Evolutionary conservation across 2,888 invertebrate genomes (phyloP).

Genomic region (Lissonota sp.): DNA sequence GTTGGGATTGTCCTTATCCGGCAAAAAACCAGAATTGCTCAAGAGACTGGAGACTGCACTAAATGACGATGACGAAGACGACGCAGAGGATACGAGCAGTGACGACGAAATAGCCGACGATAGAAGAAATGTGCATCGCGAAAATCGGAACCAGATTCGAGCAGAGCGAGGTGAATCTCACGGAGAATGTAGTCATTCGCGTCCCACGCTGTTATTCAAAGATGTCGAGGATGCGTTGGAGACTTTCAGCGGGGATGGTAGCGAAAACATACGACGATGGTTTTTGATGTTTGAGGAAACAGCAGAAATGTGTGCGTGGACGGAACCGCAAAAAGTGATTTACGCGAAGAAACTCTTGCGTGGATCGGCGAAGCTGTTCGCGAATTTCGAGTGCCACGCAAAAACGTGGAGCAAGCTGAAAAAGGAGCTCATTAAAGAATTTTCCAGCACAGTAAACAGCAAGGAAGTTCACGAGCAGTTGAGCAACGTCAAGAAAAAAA

Average conservation of each 20-base stretch:
- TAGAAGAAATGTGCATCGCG: neutral
- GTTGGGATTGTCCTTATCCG: neutral
- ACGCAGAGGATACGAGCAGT: neutral
- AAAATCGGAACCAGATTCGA: neutral
- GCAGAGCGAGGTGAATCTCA: neutral
- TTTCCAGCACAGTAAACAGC: neutral
- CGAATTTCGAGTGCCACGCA: too few species aligned
- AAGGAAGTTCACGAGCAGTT: neutral
- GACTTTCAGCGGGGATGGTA: too few species aligned
- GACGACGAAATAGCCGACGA: neutral
- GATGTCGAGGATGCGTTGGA: too few species aligned
- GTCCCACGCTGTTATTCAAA: too few species aligned
- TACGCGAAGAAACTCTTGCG: too few species aligned
- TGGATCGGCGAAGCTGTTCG: too few species aligned
- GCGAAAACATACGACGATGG: too few species aligned
- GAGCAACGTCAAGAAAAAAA: neutral
- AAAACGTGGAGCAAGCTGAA: neutral
- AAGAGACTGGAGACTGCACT: neutral
- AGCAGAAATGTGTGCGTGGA: too few species aligned
- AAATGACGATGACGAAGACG: neutral
- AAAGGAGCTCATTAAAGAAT: neutral
- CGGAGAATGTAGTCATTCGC: too few species aligned
- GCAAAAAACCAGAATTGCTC: neutral
- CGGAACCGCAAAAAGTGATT: too few species aligned
- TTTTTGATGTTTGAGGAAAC: too few species aligned